These are phyloP conservation scores for Megatriorchis doriae DNA, from an alignment of 2,113 vertebrate species.

Conservation along the genomic window DNA sequence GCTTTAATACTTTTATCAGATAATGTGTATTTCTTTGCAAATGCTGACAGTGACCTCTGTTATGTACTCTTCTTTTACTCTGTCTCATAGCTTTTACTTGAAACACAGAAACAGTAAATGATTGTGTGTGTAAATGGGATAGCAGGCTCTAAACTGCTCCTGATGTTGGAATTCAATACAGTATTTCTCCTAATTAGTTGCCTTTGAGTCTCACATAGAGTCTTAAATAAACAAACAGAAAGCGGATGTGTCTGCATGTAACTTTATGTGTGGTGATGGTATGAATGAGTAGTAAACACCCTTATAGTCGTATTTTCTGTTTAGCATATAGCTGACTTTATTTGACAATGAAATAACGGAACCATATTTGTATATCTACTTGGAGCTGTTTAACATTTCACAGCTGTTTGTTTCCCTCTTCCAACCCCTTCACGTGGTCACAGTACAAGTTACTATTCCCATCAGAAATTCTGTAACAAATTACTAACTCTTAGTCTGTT, in stretches of 20 bases:
- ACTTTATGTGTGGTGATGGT: background rate
- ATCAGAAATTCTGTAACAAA: background rate
- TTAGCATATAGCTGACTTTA: background rate
- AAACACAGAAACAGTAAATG: background rate
- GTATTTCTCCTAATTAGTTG: slow-evolving; percentile 33
- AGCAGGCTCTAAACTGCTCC: background rate
- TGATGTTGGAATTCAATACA: background rate
- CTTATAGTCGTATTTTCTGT: background rate
- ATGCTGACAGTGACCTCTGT: background rate
- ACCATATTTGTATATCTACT: background rate
- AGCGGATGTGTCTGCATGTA: background rate
- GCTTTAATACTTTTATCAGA: background rate
- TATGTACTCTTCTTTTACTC: background rate
- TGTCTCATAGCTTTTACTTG: background rate
- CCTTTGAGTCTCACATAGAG: slow-evolving; percentile 22
- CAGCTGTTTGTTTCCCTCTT: background rate
- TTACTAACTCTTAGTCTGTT: background rate
- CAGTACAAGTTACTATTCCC: background rate
- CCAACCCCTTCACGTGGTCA: background rate
- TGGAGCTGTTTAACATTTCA: background rate
- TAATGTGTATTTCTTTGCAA: background rate
- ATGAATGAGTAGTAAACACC: background rate
- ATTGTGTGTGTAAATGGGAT: background rate
- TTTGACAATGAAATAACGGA: background rate
- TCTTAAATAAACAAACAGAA: slow-evolving; percentile 38